Percentiles rank a stretch among this genome's conserved stretches.
These are phyloP conservation scores for Antheraea mylitta DNA, from an alignment of 1,140 invertebrate genomes.

Conservation along the genomic window DNA sequence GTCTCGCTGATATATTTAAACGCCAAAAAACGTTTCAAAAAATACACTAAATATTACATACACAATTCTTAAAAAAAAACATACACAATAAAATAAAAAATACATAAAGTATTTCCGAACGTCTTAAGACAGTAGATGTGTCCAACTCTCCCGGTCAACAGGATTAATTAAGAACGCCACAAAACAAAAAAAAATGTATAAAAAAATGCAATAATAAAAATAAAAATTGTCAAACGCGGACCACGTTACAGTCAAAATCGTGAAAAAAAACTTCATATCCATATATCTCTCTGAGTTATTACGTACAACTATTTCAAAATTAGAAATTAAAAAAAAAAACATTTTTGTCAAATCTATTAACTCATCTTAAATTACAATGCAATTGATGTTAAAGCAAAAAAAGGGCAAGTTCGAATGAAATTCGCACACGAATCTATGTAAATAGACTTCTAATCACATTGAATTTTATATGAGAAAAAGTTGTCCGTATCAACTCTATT, in stretches of 20 bases:
- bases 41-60: neutral
- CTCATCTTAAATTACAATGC: no score
- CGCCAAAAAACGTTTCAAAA: neutral
- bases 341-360: no score
- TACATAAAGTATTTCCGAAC: constrained; percentile 8
- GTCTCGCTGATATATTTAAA: neutral
- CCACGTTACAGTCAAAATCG: neutral
- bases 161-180: constrained; percentile 4
- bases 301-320: neutral
- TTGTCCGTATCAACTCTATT: neutral
- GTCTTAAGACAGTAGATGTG: constrained; percentile 10
- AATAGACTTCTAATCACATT: no score
- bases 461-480: neutral
- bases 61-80: neutral
- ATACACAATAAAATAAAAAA: constrained; percentile 1
- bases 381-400: no score
- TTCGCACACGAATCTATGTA: no score
- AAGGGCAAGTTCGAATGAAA: no score
- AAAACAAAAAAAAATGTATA: neutral
- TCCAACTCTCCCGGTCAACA: constrained; percentile 28
- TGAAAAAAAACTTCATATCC: neutral
- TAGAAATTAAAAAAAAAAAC: no score
- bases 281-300: neutral
- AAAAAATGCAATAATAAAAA: neutral
- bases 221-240: neutral